Conservation (phyloP, 2,113 vertebrate species). For the Piaya cayana region DNA sequence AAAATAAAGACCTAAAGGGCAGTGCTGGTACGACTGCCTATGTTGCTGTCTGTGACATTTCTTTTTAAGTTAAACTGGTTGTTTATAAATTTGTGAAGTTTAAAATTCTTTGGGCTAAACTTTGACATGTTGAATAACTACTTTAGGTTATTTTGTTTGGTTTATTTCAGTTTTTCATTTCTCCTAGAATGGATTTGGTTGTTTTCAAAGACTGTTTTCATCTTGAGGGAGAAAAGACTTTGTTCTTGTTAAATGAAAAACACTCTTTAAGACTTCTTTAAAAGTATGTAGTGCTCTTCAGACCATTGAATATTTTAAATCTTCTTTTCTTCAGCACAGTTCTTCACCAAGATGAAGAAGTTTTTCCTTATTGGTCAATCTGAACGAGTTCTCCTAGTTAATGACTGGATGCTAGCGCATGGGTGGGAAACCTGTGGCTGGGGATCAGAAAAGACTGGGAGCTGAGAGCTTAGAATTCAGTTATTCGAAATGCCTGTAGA, state of each 20-base stretch:
- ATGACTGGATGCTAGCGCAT: neutral
- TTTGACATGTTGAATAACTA: neutral
- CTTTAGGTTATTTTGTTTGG: neutral
- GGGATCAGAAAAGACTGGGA: neutral
- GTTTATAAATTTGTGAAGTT: neutral
- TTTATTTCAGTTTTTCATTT: neutral
- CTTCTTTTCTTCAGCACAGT: neutral
- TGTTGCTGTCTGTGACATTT: neutral
- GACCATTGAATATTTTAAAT: neutral
- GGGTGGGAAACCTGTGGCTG: neutral
- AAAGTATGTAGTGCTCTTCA: neutral
- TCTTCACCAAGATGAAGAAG: neutral
- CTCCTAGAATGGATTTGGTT: neutral
- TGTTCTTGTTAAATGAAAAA: neutral
- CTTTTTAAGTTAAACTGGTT: neutral
- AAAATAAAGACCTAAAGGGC: neutral
- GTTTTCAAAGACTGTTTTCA: neutral
- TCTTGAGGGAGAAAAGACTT: neutral
- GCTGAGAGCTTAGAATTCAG: neutral
- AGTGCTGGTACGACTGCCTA: neutral
- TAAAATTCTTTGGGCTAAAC: neutral
- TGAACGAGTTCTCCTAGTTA: neutral
- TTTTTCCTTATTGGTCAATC: neutral
- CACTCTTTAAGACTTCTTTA: neutral
- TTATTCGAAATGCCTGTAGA: neutral